Percentiles rank a stretch among this genome's conserved stretches.
Evolutionary conservation across 64 coral and sea anemone species (phyloP).

Genomic region (Porites australiensis): DNA sequence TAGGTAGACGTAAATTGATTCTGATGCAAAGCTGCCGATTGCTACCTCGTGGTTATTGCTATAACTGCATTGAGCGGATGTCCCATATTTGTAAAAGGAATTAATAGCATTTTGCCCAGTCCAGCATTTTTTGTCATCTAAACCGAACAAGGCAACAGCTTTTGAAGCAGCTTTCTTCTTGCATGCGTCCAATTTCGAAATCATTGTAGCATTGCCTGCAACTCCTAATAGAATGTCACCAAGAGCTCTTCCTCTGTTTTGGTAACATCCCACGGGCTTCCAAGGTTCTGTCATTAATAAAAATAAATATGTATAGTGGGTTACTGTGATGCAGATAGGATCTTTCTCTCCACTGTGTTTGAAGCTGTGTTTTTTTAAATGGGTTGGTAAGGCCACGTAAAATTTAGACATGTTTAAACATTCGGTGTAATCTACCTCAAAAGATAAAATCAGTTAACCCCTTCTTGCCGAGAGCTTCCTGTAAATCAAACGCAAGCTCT

Average conservation of each 20-base stretch:
- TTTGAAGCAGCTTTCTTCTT: neutral
- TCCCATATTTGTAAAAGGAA: neutral
- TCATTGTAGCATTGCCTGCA: neutral
- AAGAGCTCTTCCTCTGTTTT: neutral
- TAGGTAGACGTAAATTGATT: neutral
- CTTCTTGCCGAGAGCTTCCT: no score
- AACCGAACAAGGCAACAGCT: neutral
- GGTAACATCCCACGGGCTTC: neutral
- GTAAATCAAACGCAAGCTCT: no score
- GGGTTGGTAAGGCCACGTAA: no score
- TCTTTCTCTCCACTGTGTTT: no score
- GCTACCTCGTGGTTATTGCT: no score
- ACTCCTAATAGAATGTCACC: neutral
- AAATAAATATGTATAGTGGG: neutral
- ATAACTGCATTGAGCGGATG: neutral
- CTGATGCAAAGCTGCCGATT: neutral
- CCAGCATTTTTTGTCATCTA: conserved; percentile 19
- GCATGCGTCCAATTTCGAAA: neutral
- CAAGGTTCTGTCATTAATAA: neutral
- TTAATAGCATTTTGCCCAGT: neutral
- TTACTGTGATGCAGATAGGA: neutral
- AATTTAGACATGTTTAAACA: no score
- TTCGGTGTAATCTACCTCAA: no score
- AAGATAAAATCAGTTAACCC: no score
- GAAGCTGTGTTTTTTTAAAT: no score